These are phyloP conservation scores for Synergus gifuensis DNA, from an alignment of 2,888 invertebrate species.

Conservation along the genomic window DNA sequence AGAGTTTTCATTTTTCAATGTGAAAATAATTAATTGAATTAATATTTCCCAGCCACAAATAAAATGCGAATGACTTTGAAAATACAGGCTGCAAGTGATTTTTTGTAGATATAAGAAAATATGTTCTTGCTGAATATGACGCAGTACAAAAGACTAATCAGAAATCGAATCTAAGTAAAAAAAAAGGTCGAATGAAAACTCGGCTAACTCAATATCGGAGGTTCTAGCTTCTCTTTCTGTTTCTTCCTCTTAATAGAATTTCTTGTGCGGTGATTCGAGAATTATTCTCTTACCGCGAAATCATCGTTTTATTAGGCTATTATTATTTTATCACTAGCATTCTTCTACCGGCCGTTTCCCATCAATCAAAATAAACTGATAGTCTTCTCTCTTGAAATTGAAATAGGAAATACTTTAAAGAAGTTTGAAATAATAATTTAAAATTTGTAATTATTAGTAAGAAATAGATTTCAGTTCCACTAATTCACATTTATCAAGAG, in stretches of 20 bases:
- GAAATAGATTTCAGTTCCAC: too few species aligned
- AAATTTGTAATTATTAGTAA: too few species aligned
- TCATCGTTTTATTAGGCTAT: conserved; percentile 20
- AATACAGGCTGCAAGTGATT: background rate
- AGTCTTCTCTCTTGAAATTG: background rate
- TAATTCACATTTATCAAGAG: too few species aligned
- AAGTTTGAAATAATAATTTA: too few species aligned
- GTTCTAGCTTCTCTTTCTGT: conserved; percentile 66
- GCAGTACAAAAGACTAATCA: conserved; percentile 12
- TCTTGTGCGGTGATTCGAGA: conserved; percentile 74
- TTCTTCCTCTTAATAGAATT: conserved; percentile 71
- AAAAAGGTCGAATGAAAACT: conserved; percentile 73
- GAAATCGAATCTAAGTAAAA: conserved; percentile 62
- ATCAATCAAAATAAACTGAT: background rate
- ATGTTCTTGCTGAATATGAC: background rate
- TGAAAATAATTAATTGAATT: background rate
- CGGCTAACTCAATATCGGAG: conserved; percentile 72
- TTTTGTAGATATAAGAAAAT: background rate
- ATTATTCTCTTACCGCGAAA: conserved; percentile 68
- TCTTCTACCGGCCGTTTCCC: background rate
- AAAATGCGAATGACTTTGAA: background rate
- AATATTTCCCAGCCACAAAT: background rate
- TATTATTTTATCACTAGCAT: conserved; percentile 3
- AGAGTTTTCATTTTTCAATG: background rate
- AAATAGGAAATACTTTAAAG: too few species aligned